Conservation (phyloP, 2,113 vertebrate genomes). For the Pandion haliaetus region DNA sequence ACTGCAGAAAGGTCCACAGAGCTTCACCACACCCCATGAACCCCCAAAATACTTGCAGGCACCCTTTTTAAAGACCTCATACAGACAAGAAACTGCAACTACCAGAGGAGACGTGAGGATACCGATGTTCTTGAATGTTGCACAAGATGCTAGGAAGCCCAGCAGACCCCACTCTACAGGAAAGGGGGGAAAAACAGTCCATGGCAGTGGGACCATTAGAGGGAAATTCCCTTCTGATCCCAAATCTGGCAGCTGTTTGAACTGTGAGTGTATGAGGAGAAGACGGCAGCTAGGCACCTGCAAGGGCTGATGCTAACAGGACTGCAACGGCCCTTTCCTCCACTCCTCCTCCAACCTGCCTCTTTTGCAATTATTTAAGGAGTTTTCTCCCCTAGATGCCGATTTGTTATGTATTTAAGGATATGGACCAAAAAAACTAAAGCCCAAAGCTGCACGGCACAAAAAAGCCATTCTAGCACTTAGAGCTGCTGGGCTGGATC, state of each 20-base stretch:
- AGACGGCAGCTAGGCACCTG: background rate
- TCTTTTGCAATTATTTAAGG: background rate
- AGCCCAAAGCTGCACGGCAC: background rate
- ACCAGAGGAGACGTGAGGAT: background rate
- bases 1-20: background rate
- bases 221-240: background rate
- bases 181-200: background rate
- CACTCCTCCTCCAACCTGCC: background rate
- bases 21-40: background rate
- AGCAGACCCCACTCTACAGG: background rate
- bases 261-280: background rate
- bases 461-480: background rate
- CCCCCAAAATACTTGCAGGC: background rate
- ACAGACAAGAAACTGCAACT: background rate
- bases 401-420: background rate
- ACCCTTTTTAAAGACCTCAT: background rate
- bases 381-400: background rate
- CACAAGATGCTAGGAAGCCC: background rate
- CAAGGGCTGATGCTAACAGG: background rate
- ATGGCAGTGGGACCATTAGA: no score
- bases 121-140: no score
- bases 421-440: background rate
- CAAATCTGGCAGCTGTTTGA: background rate
- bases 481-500: background rate
- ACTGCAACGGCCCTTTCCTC: background rate